Base-by-base conservation (phyloP, 2,113 vertebrate species). In the Oophaga pumilio region DNA sequence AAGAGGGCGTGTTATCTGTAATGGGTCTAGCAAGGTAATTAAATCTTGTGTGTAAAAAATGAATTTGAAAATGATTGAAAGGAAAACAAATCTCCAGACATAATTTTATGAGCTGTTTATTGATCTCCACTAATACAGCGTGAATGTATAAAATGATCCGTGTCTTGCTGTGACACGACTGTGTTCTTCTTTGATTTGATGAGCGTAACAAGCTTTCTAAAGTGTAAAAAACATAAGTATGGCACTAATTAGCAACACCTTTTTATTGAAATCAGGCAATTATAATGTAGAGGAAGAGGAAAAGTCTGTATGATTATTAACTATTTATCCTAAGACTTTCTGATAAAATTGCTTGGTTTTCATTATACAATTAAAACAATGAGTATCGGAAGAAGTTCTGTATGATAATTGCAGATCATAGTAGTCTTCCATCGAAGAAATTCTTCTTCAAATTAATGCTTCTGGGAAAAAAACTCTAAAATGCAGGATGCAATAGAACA, bases 1-100 rank as follows among this genome's bases (percentile, higher is more conserved):
- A 87, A 73, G 85, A 73, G 28, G 85, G 85, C 52, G 77, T 80
- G 66, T 81, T 81, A 74, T 24, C 73, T 87, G 49, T 60, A 59
- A 81, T 57, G 2, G 12, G 20, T 59, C 50, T 74, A 57, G 50
- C 59, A 12, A 86, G 49, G 14, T 74, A 71, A 87, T 87, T 81
- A 87, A 28, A 87, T 71, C 52, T 82, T 81, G 60, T 68, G 4
- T 12, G 22, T 33, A 52, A 77, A 43, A 64, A 74, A 60, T 85
- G n/a, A 57, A 74, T 17, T 49, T 76, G 49, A 24, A 64, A 62
- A 64, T 85, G 73, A 85, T 64, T 85, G 73, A 85, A 52, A 60
- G 57, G 53, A 73, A 76, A 76, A 60, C 71, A 85, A 50, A 64
- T 85, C 57, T 53, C 59, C 60, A 64, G 84, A 76, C 22, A 50